Conservation (phyloP, 2,888 invertebrate genomes). For the Diadegma fenestrale region DNA sequence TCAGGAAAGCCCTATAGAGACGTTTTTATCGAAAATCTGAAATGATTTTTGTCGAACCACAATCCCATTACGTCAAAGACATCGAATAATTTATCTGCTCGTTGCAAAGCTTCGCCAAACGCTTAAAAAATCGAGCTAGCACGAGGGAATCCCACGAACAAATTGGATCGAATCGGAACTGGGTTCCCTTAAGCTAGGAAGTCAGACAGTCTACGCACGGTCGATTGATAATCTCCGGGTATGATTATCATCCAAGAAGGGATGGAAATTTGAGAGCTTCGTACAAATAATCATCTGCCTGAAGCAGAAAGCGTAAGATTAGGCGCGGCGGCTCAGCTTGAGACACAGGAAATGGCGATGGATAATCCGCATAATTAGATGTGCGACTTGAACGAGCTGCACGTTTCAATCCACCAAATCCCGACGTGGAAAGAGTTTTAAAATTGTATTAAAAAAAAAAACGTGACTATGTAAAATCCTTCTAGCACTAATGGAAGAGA, state of each 20-base stretch:
- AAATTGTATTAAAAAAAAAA: background rate
- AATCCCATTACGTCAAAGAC: background rate
- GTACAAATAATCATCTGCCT: background rate
- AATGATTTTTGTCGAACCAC: background rate
- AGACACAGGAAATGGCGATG: slow-evolving; percentile 20
- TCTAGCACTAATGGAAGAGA: background rate
- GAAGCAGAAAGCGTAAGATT: background rate
- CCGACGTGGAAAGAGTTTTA: background rate
- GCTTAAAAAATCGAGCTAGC: background rate
- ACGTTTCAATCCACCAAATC: background rate
- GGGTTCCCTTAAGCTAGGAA: background rate
- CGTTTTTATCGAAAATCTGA: background rate
- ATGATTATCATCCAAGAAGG: slow-evolving; percentile 29
- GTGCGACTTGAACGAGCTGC: background rate
- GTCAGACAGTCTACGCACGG: background rate
- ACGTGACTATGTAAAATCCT: background rate
- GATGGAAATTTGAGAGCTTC: slow-evolving; percentile 17
- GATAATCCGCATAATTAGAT: slow-evolving; percentile 37
- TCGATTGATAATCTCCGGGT: slow-evolving; percentile 35
- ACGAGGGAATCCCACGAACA: background rate
- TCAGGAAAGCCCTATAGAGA: background rate
- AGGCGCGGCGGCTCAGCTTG: background rate
- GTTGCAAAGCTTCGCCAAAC: slow-evolving; percentile 4
- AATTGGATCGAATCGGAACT: slow-evolving; percentile 38
- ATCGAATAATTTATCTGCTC: background rate